Evolutionary conservation across 2,797 vertebrate genomes (phyloP).

Genomic region (Salmo trutta): DNA sequence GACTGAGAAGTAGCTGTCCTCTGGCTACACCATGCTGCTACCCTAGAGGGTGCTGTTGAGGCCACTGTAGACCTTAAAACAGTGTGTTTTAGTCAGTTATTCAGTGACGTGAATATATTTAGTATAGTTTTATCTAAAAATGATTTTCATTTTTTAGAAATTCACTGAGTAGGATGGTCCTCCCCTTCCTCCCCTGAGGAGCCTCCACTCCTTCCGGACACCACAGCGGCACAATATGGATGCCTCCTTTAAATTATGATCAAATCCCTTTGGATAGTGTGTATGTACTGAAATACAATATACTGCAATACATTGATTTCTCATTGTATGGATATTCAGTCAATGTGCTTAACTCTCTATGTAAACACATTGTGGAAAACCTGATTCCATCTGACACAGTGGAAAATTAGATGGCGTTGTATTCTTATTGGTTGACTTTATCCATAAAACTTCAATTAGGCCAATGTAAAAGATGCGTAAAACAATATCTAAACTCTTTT

Average conservation of each 20-base stretch:
- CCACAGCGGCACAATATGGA: slow-evolving; percentile 20
- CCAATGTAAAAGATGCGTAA: not conserved
- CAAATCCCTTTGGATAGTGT: not conserved
- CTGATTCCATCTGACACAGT: not conserved
- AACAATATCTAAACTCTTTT: not conserved
- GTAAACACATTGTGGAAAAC: not conserved
- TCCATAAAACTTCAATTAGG: not conserved
- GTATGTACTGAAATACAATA: not conserved
- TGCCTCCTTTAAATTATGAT: not conserved
- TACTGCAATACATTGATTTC: not conserved
- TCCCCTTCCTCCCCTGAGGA: no score
- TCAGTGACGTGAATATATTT: no score
- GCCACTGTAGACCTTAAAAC: no score
- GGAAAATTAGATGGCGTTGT: not conserved
- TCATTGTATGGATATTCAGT: not conserved
- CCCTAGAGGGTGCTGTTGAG: no score
- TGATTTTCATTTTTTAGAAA: no score
- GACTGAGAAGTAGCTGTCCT: no score
- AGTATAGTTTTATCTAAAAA: no score
- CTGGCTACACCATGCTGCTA: no score
- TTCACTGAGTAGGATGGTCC: no score
- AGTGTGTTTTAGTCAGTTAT: no score
- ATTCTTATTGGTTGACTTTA: not conserved
- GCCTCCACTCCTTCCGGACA: not conserved
- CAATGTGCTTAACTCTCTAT: not conserved